Conservation (phyloP, 2,888 invertebrate species). For the Diachrysia chrysitis region DNA sequence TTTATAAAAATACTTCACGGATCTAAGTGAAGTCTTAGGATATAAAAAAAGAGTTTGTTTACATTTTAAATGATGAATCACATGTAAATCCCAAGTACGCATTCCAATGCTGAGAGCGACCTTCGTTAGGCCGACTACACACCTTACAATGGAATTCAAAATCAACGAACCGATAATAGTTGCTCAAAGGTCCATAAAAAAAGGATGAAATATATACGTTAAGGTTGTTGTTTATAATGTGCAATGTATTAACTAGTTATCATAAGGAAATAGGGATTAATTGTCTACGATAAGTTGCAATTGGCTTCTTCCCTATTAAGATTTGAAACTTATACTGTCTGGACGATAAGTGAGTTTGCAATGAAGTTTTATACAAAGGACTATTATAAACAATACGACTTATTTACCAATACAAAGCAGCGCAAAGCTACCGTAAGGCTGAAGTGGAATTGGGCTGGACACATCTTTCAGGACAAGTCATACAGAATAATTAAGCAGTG, state of each 20-base stretch:
- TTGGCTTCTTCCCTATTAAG: slow-evolving; percentile 2
- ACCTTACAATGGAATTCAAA: slow-evolving; percentile 43
- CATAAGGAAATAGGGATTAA: slow-evolving; percentile 1
- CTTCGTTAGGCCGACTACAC: slow-evolving; percentile 71
- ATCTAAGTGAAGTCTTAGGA: slow-evolving; percentile 68
- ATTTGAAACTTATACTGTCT: neutral
- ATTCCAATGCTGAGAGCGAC: slow-evolving; percentile 70
- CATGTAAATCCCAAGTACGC: slow-evolving; percentile 76
- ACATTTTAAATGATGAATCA: slow-evolving; percentile 81
- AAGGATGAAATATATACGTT: no score
- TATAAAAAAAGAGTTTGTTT: slow-evolving; percentile 78
- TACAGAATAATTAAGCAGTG: no score
- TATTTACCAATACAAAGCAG: no score
- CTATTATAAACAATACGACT: no score
- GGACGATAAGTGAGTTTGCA: neutral
- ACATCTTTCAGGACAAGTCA: no score
- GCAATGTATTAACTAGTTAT: neutral
- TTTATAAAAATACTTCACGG: slow-evolving; percentile 69
- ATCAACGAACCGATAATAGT: neutral
- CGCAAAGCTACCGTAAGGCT: no score
- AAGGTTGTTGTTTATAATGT: neutral
- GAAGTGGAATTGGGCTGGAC: no score
- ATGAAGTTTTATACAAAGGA: neutral
- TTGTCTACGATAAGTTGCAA: neutral
- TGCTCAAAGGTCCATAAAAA: neutral